Evolutionary conservation across 2,113 vertebrate genomes (phyloP).

Genomic region (Paedocypris sp.): DNA sequence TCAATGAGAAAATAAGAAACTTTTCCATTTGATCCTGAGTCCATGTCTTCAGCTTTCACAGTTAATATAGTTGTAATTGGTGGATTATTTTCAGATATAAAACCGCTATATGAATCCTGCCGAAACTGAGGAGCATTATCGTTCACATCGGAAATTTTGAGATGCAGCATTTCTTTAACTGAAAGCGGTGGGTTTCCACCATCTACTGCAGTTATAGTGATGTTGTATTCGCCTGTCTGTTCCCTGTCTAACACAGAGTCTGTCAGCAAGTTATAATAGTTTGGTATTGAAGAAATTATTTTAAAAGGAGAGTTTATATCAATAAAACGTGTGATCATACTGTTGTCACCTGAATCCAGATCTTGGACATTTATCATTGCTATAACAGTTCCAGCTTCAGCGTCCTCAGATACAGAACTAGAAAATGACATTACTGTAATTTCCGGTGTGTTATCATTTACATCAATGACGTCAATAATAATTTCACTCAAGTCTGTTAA

Average conservation of each 20-base stretch:
- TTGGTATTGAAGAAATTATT: conserved; percentile 48
- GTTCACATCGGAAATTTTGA: conserved; percentile 61
- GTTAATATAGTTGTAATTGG: conserved; percentile 47
- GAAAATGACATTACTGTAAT: conserved; percentile 59
- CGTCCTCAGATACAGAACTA: conserved; percentile 53
- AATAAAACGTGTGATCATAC: conserved; percentile 55
- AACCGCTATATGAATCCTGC: conserved; percentile 34
- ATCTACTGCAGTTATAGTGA: conserved; percentile 59
- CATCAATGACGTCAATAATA: conserved; percentile 60
- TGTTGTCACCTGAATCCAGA: conserved; percentile 56
- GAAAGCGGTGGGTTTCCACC: conserved; percentile 51
- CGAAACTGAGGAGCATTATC: conserved; percentile 58
- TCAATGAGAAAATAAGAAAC: conserved; percentile 58
- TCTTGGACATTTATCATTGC: conserved; percentile 66
- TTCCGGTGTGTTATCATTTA: conserved; percentile 58
- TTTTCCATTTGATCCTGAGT: conserved; percentile 52
- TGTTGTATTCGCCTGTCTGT: conserved; percentile 65
- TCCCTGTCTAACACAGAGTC: conserved; percentile 70
- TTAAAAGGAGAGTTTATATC: conserved; percentile 52
- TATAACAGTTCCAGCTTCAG: conserved; percentile 49
- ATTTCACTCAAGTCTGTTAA: conserved; percentile 59
- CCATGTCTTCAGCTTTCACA: conserved; percentile 54
- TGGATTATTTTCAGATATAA: conserved; percentile 55
- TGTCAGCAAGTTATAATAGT: conserved; percentile 62
- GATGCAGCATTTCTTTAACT: conserved; percentile 45